These are phyloP conservation scores for Cynopterus sphinx DNA, from an alignment of 2,797 vertebrate genomes.

Conservation along the genomic window DNA sequence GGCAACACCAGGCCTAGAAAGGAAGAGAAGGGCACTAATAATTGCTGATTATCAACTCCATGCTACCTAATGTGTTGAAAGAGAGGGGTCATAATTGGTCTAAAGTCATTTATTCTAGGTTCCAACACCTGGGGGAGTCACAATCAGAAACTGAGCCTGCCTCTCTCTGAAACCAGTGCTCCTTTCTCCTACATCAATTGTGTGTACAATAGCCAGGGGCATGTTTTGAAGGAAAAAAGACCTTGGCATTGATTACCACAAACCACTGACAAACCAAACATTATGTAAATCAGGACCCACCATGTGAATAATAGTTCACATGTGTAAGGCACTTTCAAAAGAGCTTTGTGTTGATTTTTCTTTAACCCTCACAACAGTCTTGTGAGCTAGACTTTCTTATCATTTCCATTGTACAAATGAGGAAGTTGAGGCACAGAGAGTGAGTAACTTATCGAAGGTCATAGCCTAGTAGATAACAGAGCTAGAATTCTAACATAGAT, in stretches of 20 bases:
- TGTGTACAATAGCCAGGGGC: not conserved
- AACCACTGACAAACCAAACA: conserved; percentile 66
- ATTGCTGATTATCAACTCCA: not conserved
- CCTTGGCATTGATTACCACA: conserved; percentile 43
- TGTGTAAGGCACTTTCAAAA: conserved; percentile 52
- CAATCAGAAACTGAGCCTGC: not conserved
- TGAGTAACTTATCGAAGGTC: not conserved
- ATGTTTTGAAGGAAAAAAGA: conserved; percentile 53
- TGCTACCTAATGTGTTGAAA: not conserved
- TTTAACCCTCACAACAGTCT: conserved; percentile 24
- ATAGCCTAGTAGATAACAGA: not conserved
- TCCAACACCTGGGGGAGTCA: not conserved
- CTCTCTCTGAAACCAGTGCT: not conserved
- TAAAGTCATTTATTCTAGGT: not conserved
- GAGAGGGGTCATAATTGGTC: not conserved
- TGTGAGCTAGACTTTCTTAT: not conserved
- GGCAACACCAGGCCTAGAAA: not conserved
- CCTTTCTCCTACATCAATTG: not conserved
- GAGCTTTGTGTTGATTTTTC: not conserved
- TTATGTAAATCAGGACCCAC: conserved; percentile 57
- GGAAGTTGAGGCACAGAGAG: not conserved
- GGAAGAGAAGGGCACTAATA: not conserved
- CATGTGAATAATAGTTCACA: conserved; percentile 60
- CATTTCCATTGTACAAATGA: not conserved
- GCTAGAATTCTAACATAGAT: not conserved